phyloP scores from a whole-genome alignment of 1,140 invertebrate species.

The Piezodorus guildinii region DNA sequence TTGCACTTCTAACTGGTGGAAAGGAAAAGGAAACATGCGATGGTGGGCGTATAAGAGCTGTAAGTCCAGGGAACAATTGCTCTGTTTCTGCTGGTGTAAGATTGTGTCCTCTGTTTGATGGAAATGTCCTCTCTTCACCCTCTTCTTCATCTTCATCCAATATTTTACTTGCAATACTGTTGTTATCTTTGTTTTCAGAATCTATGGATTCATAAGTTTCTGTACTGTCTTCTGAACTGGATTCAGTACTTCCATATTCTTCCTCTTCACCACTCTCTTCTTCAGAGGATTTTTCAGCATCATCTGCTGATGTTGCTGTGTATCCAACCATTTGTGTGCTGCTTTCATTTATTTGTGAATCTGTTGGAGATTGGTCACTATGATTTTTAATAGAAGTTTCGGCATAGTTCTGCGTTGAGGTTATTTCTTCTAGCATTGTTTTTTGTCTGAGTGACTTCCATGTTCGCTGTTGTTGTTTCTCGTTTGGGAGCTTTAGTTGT shows the following conservation, averaged over 20 bases:
- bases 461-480: neutral
- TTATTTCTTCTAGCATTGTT: neutral
- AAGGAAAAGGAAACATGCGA: slow-evolving; percentile 14
- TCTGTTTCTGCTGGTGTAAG: slow-evolving; percentile 10
- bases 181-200: slow-evolving; percentile 2
- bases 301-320: slow-evolving; percentile 31
- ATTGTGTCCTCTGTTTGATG: slow-evolving; percentile 19
- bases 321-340: slow-evolving; percentile 26
- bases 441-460: neutral
- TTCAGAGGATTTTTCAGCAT: slow-evolving; percentile 28
- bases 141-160: slow-evolving; percentile 9
- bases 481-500: neutral
- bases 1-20: slow-evolving; percentile 20
- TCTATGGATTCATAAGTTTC: slow-evolving; percentile 12
- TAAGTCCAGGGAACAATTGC: slow-evolving; percentile 17
- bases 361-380: slow-evolving; percentile 21
- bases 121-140: slow-evolving; percentile 21
- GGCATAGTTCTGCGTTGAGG: slow-evolving; percentile 21
- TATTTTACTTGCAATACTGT: neutral
- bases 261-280: slow-evolving; percentile 26
- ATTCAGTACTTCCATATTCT: slow-evolving; percentile 22
- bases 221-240: slow-evolving; percentile 29
- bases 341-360: slow-evolving; percentile 31
- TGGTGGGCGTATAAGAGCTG: slow-evolving; percentile 10
- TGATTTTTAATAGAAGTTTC: slow-evolving; percentile 23